Evolutionary conservation across 1,140 invertebrate species (phyloP), one percentile per base, ranked within the genome.

Genomic region (Homalodisca vitripennis): DNA sequence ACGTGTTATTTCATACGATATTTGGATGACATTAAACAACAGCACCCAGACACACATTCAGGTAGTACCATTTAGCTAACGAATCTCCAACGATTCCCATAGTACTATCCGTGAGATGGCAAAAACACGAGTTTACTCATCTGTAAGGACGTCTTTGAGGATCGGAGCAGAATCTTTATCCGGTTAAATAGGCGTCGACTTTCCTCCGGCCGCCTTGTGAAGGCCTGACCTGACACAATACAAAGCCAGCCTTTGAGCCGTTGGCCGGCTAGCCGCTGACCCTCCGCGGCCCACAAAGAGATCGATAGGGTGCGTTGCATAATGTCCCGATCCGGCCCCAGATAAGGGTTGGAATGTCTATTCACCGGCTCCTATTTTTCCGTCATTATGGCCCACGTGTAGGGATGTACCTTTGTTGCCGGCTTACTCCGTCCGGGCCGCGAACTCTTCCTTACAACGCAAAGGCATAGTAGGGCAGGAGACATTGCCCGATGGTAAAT

Each of bases 331-430:
- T 26, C 22, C 34, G 17, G 22, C 24, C 55, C 6, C 10, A 60
- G 55, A 60, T 60, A 60, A 24, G 55, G 55, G 55, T 60, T 60
- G 55, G 55, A 60, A 60, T 60, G 22, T 29, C 55, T 60, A 60
- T 60, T 60, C 55, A 60, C 55, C 48, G 55, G 55, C 55, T 60
- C 55, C 55, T 60, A 60, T 60, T 60, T 60, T 60, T 30, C 55
- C 55, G 55, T 60, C 55, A 60, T 60, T 60, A 60, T 60, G 55
- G 55, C 55, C 55, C 55, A 60, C 55, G 55, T 60, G 55, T n/a
- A 60, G 27, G 55, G 55, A 60, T 27, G 48, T 53, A 60, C 55
- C 55, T 60, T 60, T 60, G 55, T 60, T 2, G 14, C 14, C 13
- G 27, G 55, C 55, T 60, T 60, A 60, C 34, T n/a, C n/a, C n/a